These are phyloP conservation scores for Thinocorus orbignyianus DNA, from an alignment of 2,113 vertebrate species.

Conservation along the genomic window DNA sequence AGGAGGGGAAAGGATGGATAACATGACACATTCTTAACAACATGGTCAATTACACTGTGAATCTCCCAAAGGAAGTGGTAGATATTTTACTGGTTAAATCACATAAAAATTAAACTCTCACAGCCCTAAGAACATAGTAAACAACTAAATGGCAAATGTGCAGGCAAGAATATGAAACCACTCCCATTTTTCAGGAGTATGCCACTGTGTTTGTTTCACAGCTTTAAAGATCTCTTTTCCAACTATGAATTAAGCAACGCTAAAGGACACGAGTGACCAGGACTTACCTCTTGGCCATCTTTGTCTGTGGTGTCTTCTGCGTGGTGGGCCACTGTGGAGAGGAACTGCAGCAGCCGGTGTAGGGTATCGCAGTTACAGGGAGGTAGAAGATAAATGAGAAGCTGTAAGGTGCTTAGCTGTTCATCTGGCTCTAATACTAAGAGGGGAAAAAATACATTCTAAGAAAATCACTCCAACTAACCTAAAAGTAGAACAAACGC, in stretches of 20 bases:
- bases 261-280: neutral
- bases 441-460: slow-evolving; percentile 55
- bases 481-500: slow-evolving; percentile 27
- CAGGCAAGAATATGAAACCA: neutral
- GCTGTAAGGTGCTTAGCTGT: slow-evolving; percentile 85
- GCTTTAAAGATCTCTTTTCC: neutral
- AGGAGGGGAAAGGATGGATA: neutral
- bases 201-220: neutral
- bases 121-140: neutral
- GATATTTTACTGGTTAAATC: neutral
- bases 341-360: slow-evolving; percentile 90
- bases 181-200: neutral
- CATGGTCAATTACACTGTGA: neutral
- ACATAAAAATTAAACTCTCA: neutral
- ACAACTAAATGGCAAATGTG: neutral
- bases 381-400: slow-evolving; percentile 94
- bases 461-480: slow-evolving; percentile 51
- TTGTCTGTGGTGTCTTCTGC: slow-evolving; percentile 83
- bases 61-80: neutral
- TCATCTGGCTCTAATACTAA: slow-evolving; percentile 89
- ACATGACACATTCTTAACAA: neutral
- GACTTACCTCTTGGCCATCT: slow-evolving; percentile 84
- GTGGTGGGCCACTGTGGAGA: slow-evolving; percentile 89
- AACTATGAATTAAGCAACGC: neutral
- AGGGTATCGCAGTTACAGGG: slow-evolving; percentile 97